Evolutionary conservation across 2,113 vertebrate species (phyloP), one percentile per base, ranked within the genome.

Genomic region (Paratilapia polleni): DNA sequence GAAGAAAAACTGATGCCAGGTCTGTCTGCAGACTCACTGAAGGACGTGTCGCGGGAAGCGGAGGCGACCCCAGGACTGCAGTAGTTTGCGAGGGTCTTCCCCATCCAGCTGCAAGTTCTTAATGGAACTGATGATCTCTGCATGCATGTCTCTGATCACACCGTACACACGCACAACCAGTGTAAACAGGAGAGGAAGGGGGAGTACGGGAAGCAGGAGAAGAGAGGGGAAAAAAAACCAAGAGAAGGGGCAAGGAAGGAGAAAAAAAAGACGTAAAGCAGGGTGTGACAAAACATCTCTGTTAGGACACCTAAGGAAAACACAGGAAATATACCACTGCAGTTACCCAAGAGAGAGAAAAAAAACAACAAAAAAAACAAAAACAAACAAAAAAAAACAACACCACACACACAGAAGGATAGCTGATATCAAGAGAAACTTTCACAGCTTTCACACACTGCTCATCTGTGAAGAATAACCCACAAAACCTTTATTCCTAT

Each of bases 121-220:
- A 95, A 99, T 98, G 94, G 96, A 98, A 94, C 94, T 96, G 96
- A 99, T 97, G 96, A 99, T 97, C 97, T 99, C 97, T 82, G 97
- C 97, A 96, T 98, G 97, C 97, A 98, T 97, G 87, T 98, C 97
- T 92, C 98, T 99, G 95, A 95, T 94, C 74, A 88, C 86, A 80
- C 52, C 62, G 64, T 54, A 70, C 66, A 81, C 76, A 88, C 47
- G 68, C 36, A 84, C 82, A 84, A 80, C 24, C 86, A 83, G 76
- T 24, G 78, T 62, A 36, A 81, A 82, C 28, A 75, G 77, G 77
- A 58, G 76, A 82, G 77, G 78, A 74, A 73, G 76, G 83, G 54
- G 93, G 88, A 70, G 66, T 28, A 74, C 6, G 8, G 81, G 82
- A 79, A 75, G 62, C 34, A 59, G 62, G 38, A 81, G 78, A 76